Evolutionary conservation across 2,888 invertebrate genomes (phyloP).

Genomic region (Agrenia bidenticulata): DNA sequence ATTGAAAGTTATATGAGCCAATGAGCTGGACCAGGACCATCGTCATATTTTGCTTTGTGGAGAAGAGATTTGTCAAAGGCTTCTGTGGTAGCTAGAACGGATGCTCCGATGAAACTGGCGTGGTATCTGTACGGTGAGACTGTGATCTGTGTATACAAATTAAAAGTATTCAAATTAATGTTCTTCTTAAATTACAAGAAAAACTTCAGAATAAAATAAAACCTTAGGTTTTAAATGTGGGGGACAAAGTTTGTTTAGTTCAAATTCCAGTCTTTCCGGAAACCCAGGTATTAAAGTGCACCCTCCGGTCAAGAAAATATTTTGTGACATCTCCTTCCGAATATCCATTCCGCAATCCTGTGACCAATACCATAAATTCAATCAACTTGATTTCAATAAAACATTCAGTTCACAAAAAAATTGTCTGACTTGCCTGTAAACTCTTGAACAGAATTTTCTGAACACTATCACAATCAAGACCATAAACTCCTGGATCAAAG

Average conservation of each 20-base stretch:
- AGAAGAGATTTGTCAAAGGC: constrained; percentile 52
- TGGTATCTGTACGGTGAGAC: constrained; percentile 62
- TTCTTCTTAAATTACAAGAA: neutral
- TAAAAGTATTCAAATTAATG: constrained; percentile 5
- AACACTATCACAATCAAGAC: constrained; percentile 62
- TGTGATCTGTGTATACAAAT: constrained; percentile 58
- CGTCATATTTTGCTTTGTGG: constrained; percentile 46
- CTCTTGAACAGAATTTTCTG: constrained; percentile 62
- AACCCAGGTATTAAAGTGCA: constrained; percentile 62
- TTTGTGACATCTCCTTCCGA: constrained; percentile 61
- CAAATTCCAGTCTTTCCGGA: constrained; percentile 60
- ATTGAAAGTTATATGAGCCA: constrained; percentile 51
- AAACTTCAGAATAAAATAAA: constrained; percentile 6
- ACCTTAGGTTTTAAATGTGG: constrained; percentile 60
- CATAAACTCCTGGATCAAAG: constrained; percentile 62
- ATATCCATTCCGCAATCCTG: constrained; percentile 63
- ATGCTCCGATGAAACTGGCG: constrained; percentile 63
- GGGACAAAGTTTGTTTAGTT: constrained; percentile 61
- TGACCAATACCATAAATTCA: too few relatives aligned
- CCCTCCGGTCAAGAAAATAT: constrained; percentile 62
- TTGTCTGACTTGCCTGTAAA: constrained; percentile 55
- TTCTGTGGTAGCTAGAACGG: constrained; percentile 57
- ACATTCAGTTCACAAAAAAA: constrained; percentile 6
- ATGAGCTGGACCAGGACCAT: constrained; percentile 47
- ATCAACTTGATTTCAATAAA: too few relatives aligned